Base-by-base conservation (phyloP, 2,113 vertebrate genomes). In the Sinocyclocheilus anshuiensis region DNA sequence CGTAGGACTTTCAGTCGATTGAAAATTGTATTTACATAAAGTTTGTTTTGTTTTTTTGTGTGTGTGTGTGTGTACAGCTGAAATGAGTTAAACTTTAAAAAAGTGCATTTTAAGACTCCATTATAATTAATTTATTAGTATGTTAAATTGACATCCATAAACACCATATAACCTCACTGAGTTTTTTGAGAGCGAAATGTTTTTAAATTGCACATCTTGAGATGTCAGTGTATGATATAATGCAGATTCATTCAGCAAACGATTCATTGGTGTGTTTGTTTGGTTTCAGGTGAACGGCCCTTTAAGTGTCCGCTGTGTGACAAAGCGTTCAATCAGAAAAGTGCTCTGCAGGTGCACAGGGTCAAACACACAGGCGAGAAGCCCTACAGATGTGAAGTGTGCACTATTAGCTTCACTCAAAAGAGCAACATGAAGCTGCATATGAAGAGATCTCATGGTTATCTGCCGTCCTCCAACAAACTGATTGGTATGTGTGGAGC, bases 341-440 rank as follows among this genome's bases (percentile, higher is more conserved):
- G 97, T 0, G 97, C 97, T 0, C 94, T 99, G 89, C 98, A 99
- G 91, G 97, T 99, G 78, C 98, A 99, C 90, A 96, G 97, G 94
- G 98, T 99, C 92, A 99, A 99, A 90, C 98, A 99, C 93, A 99
- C 97, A 0, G 98, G 98, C 2, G 97, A 99, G 94, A 96, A 97
- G 92, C 98, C 98, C 33, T 98, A 98, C 84, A 96, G 96, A 89
- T 99, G 98, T 39, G 96, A 96, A 89, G 95, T 97, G 89, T 99
- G 98, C 86, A 94, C 93, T 87, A 97, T 99, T 95, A 94, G 96
- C 74, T 99, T 99, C 94, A 98, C 97, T 0, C 98, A 99, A 95
- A 99, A 99, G 93, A 98, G 98, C 96, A 99, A 99, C 95, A 99
- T 99, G 98, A 99, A 98, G 33, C 95, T 99, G 85, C 98, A 99